A percentile compares a stretch with the other conserved stretches of the same genome.
phyloP scores from a whole-genome alignment of 2,797 vertebrate genomes.

The Cryptoprocta ferox region DNA sequence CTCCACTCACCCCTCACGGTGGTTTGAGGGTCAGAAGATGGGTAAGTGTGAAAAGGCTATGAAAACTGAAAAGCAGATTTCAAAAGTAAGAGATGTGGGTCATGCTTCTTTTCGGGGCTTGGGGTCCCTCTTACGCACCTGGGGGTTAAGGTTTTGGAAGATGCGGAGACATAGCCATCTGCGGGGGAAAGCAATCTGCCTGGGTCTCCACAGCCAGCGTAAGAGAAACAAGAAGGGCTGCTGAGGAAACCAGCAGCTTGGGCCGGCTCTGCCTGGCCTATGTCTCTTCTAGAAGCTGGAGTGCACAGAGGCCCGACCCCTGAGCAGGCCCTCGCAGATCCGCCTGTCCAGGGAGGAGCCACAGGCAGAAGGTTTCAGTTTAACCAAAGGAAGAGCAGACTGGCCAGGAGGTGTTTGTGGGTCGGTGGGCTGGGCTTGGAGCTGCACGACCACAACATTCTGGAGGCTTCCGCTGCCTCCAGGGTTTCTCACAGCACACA shows the following conservation, averaged over 20 bases:
- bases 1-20: background rate
- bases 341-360: background rate
- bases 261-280: fast-evolving
- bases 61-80: constrained; percentile 16
- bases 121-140: background rate
- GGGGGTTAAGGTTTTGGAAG: background rate
- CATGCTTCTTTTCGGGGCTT: background rate
- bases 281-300: background rate
- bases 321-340: background rate
- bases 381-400: background rate
- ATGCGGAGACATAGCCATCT: background rate
- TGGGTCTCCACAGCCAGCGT: background rate
- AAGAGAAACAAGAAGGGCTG: background rate
- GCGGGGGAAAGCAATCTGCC: background rate
- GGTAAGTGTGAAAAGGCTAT: background rate
- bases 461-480: background rate
- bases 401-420: background rate
- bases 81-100: background rate
- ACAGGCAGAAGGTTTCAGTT: background rate
- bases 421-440: background rate
- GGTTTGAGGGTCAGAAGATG: background rate
- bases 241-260: background rate
- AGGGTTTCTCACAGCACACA: background rate
- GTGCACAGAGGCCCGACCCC: background rate
- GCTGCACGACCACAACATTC: background rate